A percentile compares a stretch with the other conserved stretches of the same genome.
phyloP scores from a whole-genome alignment of 2,888 invertebrate genomes.

The Phytoseiulus persimilis region DNA sequence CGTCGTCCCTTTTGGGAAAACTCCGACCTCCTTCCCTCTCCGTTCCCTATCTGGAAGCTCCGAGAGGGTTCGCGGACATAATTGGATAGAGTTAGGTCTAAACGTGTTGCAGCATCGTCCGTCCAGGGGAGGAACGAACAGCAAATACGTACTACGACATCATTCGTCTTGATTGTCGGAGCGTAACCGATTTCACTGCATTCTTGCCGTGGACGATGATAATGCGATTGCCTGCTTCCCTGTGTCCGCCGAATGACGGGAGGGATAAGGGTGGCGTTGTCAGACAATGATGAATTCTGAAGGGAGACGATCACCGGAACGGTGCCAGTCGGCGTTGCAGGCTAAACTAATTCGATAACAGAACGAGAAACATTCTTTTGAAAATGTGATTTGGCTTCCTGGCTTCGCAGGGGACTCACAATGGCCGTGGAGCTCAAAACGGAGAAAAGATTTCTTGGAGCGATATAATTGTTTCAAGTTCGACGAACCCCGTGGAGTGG shows the following conservation, averaged over 20 bases:
- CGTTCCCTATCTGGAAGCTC: neutral
- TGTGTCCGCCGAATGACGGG: neutral
- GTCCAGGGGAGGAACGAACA: neutral
- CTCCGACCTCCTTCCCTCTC: neutral
- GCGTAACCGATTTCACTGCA: neutral
- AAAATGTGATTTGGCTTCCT: neutral
- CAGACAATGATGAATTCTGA: neutral
- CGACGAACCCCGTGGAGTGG: neutral
- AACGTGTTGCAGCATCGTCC: neutral
- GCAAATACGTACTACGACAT: neutral
- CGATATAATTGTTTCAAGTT: neutral
- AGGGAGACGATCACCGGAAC: neutral
- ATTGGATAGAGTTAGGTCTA: neutral
- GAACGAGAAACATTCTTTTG: neutral
- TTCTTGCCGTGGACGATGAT: neutral
- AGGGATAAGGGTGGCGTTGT: neutral
- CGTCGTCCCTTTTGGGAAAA: neutral
- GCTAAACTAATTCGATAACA: neutral
- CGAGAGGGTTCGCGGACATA: neutral
- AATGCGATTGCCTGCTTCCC: neutral
- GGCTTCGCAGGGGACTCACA: neutral
- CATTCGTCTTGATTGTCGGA: neutral
- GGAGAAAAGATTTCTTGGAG: neutral
- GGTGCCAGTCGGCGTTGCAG: neutral
- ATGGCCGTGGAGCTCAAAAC: neutral